Evolutionary conservation across 2,113 vertebrate genomes (phyloP), one percentile per base, ranked within the genome.

Genomic region (Seriola quinqueradiata): DNA sequence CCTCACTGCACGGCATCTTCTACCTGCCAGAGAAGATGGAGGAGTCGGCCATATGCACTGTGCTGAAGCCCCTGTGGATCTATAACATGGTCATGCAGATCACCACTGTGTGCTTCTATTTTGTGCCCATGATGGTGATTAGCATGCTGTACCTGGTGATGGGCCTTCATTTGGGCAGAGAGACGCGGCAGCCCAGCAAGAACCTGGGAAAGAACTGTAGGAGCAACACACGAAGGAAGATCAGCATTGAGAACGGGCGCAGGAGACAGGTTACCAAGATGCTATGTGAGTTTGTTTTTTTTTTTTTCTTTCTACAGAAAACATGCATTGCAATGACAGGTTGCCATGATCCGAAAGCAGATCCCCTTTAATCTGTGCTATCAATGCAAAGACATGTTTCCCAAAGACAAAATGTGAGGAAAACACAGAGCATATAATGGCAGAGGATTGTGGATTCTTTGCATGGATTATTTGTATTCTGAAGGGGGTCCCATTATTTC

Each of bases 1-100:
- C 94, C 9, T 94, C 86, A 0, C 90, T 96, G 48, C 95, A 96
- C 5, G 95, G 95, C 46, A 88, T 96, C 76, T 93, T 90, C 87
- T 95, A 94, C 88, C 87, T 95, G 28, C 95, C 94, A 3, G 93
- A 94, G 60, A 91, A 42, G 16, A 84, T 90, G 77, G 87, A 90
- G 50, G 95, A 96, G 71, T 96, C 95, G 1, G 94, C 95, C 52
- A 95, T 94, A 25, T 96, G 95, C 92, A 91, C 89, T 5, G 90
- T 96, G 71, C 78, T 95, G 13, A 94, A 95, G 60, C 95, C 95
- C 4, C 59, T 94, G 72, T 96, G 95, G 95, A 94, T 96, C 77
- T 96, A 96, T 57, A 95, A 96, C 81, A 84, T 95, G 82, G 90
- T 96, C 34, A 94, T 96, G 92, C 95, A 95, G 87, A 82, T 96